Evolutionary conservation across 2,113 vertebrate genomes (phyloP), one percentile per base, ranked within the genome.

Genomic region (Etia nguti): DNA sequence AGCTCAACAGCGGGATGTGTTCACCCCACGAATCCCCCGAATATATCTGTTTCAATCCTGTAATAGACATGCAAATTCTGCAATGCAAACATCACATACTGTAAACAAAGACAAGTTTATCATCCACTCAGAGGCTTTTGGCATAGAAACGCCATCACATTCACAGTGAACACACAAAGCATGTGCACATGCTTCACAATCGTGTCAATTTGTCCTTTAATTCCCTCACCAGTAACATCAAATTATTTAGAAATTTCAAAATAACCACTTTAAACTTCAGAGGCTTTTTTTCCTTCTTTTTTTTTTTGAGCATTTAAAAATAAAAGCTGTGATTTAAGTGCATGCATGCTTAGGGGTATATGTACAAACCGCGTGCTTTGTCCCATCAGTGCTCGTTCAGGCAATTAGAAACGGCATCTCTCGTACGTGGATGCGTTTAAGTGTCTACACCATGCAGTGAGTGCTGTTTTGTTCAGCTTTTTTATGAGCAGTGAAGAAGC

Each of bases 51-150:
- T 82, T 88, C 2, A 34, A 59, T 79, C 56, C 57, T 31, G 75
- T 65, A 48, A 79, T 36, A 65, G 84, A 24, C 59, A 83, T 20
- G 84, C 41, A 83, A 26, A 73, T 43, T 60, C 54, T 83, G 80
- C 52, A 89, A 86, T 81, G 82, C 70, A 86, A 75, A 90, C 41
- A 85, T 86, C 60, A 86, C 36, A 41, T 83, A 68, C 65, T 93
- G 92, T 93, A 93, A 94, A 95, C 92, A 93, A 88, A 91, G 79
- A 89, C 16, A 90, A 80, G 65, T 31, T 46, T 57, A 81, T 88
- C 34, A 73, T 73, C 88, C 48, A 77, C 56, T 86, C 65, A n/a
- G 54, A 70, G 34, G 60, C 43, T 82, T 85, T 85, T 89, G 92
- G 88, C 89, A 84, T 89, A 20, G n/a, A 86, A 82, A 91, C 59